Base-by-base conservation (phyloP, 2,113 vertebrate genomes). In the Colistium nudipinnis region DNA sequence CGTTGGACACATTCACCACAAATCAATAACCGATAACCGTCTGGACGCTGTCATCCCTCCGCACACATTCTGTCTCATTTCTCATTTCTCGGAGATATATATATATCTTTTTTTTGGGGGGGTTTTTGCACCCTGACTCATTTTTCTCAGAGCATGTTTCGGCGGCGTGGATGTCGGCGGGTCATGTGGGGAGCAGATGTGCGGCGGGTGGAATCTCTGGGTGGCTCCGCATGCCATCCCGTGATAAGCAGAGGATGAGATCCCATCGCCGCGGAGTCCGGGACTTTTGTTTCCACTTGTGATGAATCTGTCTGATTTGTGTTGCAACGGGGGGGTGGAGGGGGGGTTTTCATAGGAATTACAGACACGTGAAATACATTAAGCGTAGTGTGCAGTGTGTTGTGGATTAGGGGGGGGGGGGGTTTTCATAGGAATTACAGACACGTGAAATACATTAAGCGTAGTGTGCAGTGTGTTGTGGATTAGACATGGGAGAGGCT, bases 151-250 rank as follows among this genome's bases (percentile, higher is more conserved):
- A 76, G 56, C 49, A 63, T 33, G 74, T 73, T 43, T 24, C 53
- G 13, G 31, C 49, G 71, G 80, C 76, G 70, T 13, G 36, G 68
- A 65, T 83, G 45, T 27, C 22, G 41, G 9, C n/a, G 38, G 70
- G 66, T 88, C 85, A 87, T 88, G 48, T 91, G 88, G 43, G 51
- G 56, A 78, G 76, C 89, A 91, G 84, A 89, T 91, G 89, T 89
- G 77, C 57, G 62, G 62, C 77, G 53, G 51, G 78, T 74, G 77
- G 80, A 86, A 83, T 83, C 80, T 88, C 62, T 80, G 83, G 82
- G 84, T 86, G 87, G 86, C 83, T 89, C 68, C 19, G 47, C 74
- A 70, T 74, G 75, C 68, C 84, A 69, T 83, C 77, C 68, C 74
- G 82, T 73, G 75, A 88, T 86, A 88, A 73, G 78, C 79, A 62